Evolutionary conservation across 2,797 vertebrate genomes (phyloP).

Genomic region (Microctenopoma steveboyesi): DNA sequence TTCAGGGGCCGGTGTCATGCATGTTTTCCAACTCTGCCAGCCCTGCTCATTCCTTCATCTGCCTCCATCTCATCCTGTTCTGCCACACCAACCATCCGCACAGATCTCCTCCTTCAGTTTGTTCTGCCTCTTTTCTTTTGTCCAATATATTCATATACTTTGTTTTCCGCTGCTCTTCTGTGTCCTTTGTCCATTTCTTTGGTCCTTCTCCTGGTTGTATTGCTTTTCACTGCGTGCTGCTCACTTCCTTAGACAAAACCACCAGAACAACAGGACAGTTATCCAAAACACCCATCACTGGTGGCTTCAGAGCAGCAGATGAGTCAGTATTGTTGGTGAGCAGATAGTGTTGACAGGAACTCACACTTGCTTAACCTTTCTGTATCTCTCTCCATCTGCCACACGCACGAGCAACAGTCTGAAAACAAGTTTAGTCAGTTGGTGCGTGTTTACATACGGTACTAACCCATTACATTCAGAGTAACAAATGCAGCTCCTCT

Average conservation of each 20-base stretch:
- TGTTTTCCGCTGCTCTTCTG: too few species aligned
- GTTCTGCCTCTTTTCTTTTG: too few species aligned
- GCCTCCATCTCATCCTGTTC: too few species aligned
- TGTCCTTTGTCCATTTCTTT: background rate
- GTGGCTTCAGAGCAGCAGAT: conserved; percentile 10
- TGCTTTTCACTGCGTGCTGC: background rate
- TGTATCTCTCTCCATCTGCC: conserved; percentile 30
- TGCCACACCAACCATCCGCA: too few species aligned
- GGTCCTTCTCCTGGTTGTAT: background rate
- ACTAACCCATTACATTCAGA: background rate
- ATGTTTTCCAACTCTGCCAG: too few species aligned
- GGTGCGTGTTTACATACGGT: conserved; percentile 15
- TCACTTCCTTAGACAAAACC: background rate
- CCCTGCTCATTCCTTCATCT: too few species aligned
- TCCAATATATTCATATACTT: too few species aligned
- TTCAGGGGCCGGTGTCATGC: too few species aligned
- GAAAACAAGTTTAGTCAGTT: conserved; percentile 20
- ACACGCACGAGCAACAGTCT: conserved; percentile 23
- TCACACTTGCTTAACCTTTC: conserved; percentile 26
- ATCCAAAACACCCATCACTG: conserved; percentile 1
- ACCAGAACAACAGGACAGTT: conserved; percentile 5
- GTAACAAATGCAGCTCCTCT: background rate
- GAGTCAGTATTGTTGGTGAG: conserved; percentile 31
- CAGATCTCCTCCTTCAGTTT: too few species aligned
- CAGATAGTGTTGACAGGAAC: conserved; percentile 39